phyloP scores from a whole-genome alignment of 2,797 vertebrate species.

The Rhinichthys osculus region DNA sequence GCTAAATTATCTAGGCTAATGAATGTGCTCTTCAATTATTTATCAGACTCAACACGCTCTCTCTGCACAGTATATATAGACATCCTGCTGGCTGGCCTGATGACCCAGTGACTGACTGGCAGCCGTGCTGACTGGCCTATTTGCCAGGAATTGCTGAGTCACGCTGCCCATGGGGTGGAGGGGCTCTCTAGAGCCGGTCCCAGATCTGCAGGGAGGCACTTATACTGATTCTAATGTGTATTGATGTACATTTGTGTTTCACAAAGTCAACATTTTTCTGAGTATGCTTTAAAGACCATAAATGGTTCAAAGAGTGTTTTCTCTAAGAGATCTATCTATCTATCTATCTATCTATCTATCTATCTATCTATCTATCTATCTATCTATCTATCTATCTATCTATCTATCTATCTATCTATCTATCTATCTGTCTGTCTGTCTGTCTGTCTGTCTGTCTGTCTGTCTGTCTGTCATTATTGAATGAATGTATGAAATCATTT shows the following conservation, averaged over 20 bases:
- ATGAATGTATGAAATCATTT: too few species aligned
- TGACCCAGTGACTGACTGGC: constrained; percentile 57
- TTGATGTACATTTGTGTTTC: constrained; percentile 39
- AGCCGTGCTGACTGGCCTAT: constrained; percentile 53
- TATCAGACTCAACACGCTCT: constrained; percentile 31
- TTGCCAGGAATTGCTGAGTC: constrained; percentile 47
- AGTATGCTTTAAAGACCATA: constrained; percentile 15
- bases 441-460: too few species aligned
- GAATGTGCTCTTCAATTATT: constrained; percentile 49
- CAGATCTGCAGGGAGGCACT: constrained; percentile 43
- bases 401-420: too few species aligned
- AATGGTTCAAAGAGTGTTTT: constrained; percentile 15
- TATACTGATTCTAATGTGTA: constrained; percentile 43
- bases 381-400: too few species aligned
- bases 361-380: too few species aligned
- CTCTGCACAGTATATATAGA: constrained; percentile 26
- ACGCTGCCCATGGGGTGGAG: constrained; percentile 42
- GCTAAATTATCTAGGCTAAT: constrained; percentile 49
- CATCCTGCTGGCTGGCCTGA: constrained; percentile 46
- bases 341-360: too few species aligned
- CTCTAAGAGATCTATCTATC: background rate
- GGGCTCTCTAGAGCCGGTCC: constrained; percentile 32
- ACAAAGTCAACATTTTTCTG: constrained; percentile 20
- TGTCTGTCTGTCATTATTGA: too few species aligned
- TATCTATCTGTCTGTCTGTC: too few species aligned